Conservation (phyloP, 2,797 vertebrate genomes). For the Sylvilagus floridanus region DNA sequence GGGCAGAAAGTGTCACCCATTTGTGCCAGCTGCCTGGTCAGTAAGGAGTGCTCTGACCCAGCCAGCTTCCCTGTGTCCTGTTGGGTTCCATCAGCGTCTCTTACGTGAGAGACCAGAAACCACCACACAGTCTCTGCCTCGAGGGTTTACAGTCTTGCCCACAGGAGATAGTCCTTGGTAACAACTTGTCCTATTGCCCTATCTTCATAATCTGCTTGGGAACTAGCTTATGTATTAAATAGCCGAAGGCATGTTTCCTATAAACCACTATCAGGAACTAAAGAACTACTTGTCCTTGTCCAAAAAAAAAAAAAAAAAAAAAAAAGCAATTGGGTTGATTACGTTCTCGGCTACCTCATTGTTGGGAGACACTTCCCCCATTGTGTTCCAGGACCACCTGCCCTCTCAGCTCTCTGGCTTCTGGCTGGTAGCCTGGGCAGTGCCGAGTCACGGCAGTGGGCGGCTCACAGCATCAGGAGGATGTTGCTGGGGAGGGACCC, state of each 20-base stretch:
- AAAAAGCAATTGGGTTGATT: not conserved
- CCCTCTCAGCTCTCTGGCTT: not conserved
- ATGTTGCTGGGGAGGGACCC: not conserved
- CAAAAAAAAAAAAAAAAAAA: conserved; percentile 28
- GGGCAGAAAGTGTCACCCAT: not conserved
- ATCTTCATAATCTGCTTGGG: conserved; percentile 47
- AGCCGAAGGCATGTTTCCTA: conserved; percentile 43
- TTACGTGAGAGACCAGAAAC: not conserved
- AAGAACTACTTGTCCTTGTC: conserved; percentile 26
- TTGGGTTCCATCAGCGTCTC: not conserved
- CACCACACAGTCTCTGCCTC: not conserved
- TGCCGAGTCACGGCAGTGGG: not conserved
- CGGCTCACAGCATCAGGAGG: not conserved
- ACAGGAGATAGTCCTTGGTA: not conserved
- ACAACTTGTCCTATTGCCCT: not conserved
- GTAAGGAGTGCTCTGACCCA: not conserved
- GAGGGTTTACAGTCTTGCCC: not conserved
- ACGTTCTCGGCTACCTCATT: not conserved
- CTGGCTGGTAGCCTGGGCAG: not conserved
- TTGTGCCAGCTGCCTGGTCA: not conserved
- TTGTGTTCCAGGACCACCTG: not conserved
- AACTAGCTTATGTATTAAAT: conserved; percentile 2
- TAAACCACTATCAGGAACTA: conserved; percentile 34
- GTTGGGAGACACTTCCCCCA: not conserved
- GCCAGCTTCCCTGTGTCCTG: not conserved